Evolutionary conservation across 2,113 vertebrate genomes (phyloP).

Genomic region (Odontesthes bonariensis): DNA sequence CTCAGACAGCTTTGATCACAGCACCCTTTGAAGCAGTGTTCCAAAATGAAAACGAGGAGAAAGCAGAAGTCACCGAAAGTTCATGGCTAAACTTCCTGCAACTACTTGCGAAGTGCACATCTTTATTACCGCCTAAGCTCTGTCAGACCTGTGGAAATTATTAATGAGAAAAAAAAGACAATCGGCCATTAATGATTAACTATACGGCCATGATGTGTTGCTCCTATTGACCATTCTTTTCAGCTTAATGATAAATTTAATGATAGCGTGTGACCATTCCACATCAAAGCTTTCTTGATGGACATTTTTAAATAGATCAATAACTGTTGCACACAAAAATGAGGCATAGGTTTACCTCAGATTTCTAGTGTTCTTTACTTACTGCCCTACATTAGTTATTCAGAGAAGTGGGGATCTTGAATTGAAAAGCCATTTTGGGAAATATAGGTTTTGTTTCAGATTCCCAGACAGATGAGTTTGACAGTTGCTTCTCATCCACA

Average conservation of each 20-base stretch:
- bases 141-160: conserved; percentile 60
- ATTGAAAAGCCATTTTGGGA: no score
- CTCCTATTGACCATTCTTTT: conserved; percentile 37
- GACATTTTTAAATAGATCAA: conserved; percentile 17
- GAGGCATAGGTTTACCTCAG: not conserved
- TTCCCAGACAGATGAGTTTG: conserved; percentile 13
- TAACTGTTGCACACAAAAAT: conserved; percentile 10
- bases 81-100: conserved; percentile 86
- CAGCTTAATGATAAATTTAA: conserved; percentile 25
- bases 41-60: conserved; percentile 86
- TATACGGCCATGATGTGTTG: conserved; percentile 23
- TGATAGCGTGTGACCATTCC: conserved; percentile 22
- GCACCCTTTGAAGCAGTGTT: conserved; percentile 89
- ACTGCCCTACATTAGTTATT: not conserved
- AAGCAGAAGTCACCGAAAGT: conserved; percentile 87
- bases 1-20: conserved; percentile 91
- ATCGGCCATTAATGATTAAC: conserved; percentile 40
- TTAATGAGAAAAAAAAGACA: conserved; percentile 37
- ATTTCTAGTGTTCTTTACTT: not conserved
- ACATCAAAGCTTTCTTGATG: conserved; percentile 5
- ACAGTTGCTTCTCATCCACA: conserved; percentile 9
- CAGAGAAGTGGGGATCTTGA: conserved; percentile 1
- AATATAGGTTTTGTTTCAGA: conserved; percentile 19
- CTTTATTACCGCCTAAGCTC: conserved; percentile 69
- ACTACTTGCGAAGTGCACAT: conserved; percentile 83